Conservation (phyloP, 2,888 invertebrate genomes). For the Troides helena region DNA sequence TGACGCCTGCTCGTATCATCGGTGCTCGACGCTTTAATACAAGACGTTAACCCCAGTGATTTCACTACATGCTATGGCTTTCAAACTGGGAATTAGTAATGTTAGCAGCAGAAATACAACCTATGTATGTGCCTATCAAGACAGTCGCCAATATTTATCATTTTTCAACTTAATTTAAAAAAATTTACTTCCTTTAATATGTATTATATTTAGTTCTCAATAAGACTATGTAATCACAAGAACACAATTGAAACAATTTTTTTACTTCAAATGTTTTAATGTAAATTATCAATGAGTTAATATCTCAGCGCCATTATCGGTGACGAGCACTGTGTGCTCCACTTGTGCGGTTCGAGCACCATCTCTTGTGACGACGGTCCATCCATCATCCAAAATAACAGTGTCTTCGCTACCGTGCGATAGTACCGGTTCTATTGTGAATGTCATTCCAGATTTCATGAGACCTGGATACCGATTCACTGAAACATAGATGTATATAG, state of each 20-base stretch:
- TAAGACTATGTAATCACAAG: too few relatives aligned
- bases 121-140: too few relatives aligned
- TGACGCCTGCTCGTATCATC: too few relatives aligned
- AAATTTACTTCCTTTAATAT: too few relatives aligned
- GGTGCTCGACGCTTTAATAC: too few relatives aligned
- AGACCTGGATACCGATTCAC: conserved; percentile 83
- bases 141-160: too few relatives aligned
- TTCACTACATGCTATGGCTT: too few relatives aligned
- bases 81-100: too few relatives aligned
- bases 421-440: conserved; percentile 95
- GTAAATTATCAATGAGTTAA: conserved; percentile 79
- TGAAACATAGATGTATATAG: conserved; percentile 50
- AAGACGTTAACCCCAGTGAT: too few relatives aligned
- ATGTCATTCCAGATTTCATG: conserved; percentile 95
- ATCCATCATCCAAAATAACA: conserved; percentile 89
- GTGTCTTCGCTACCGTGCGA: conserved; percentile 86
- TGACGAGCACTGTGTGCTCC: conserved; percentile 95
- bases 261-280: background rate
- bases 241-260: background rate
- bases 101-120: too few relatives aligned
- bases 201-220: too few relatives aligned
- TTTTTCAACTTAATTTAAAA: too few relatives aligned
- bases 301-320: conserved; percentile 87
- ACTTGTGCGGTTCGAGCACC: conserved; percentile 91
- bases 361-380: conserved; percentile 94